Conservation (phyloP, 30 jellyfish, hydroid and myxozoan species). For the Turritopsis dohrnii region DNA sequence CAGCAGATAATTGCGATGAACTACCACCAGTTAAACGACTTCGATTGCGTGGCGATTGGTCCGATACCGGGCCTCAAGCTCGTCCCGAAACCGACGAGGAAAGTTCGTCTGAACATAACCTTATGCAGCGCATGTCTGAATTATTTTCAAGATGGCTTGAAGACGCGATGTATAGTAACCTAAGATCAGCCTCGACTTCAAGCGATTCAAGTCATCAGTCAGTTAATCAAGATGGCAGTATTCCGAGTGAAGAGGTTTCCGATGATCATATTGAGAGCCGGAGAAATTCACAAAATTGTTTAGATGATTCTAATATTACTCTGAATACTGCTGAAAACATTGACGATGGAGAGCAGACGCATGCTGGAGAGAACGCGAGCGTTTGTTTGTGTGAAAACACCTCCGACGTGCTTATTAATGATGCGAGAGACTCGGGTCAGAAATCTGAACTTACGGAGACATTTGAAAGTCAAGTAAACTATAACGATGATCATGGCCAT, state of each 20-base stretch:
- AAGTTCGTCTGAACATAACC: conserved; percentile 20
- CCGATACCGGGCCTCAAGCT: conserved; percentile 95
- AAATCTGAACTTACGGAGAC: background rate
- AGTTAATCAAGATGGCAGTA: background rate
- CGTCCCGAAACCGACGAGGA: conserved; percentile 72
- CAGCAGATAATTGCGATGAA: conserved; percentile 12
- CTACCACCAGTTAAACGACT: conserved; percentile 70
- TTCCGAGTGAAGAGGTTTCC: background rate
- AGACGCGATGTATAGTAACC: conserved; percentile 34
- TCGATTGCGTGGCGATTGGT: conserved; percentile 94
- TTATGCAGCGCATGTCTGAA: conserved; percentile 68
- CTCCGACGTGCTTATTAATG: background rate
- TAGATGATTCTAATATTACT: background rate
- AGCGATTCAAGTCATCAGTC: conserved; percentile 8
- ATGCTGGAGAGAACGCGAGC: background rate
- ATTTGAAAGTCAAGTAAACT: background rate
- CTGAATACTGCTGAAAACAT: no score
- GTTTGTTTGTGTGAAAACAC: background rate
- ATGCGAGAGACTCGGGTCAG: background rate
- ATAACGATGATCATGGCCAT: background rate
- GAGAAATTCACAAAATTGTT: background rate
- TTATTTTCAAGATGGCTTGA: conserved; percentile 67
- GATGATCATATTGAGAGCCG: background rate
- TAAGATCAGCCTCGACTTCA: conserved; percentile 12
- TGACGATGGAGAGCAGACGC: background rate